Evolutionary conservation across 92 coral and sea anemone genomes (phyloP).

Genomic region (Epizoanthus ramosus): DNA sequence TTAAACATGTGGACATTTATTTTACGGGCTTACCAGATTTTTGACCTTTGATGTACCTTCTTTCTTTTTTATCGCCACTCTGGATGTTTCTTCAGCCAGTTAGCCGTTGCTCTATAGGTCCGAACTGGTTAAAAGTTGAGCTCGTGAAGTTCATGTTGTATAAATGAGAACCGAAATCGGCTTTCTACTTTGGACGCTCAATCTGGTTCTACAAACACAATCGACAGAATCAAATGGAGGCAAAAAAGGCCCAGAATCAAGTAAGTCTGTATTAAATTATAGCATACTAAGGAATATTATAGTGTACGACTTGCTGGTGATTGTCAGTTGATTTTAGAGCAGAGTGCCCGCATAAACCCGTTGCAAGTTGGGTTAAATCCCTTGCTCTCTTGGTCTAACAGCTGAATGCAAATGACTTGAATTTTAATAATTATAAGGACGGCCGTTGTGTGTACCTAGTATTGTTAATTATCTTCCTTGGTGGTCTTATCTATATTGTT

Average conservation of each 20-base stretch:
- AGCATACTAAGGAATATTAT: too few relatives aligned
- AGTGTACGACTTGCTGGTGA: not conserved
- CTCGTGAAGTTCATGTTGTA: constrained; percentile 16
- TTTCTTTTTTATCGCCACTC: not conserved
- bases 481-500: too few relatives aligned
- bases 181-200: constrained; percentile 30
- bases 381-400: too few relatives aligned
- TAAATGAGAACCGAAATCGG: constrained; percentile 29
- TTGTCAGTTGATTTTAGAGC: not conserved
- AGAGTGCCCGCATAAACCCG: not conserved
- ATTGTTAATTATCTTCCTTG: not conserved
- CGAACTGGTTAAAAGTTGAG: not conserved
- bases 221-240: constrained; percentile 18
- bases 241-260: constrained; percentile 2
- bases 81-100: not conserved
- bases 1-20: constrained; percentile 35
- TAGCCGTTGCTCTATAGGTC: not conserved
- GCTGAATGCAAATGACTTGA: not conserved
- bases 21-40: constrained; percentile 6
- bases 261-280: not conserved
- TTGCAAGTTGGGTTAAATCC: not conserved
- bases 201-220: constrained; percentile 6
- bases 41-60: not conserved
- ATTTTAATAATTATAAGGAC: not conserved
- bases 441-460: not conserved